These are phyloP conservation scores for Crossocerus cetratus DNA, from an alignment of 2,888 invertebrate species.

Conservation along the genomic window DNA sequence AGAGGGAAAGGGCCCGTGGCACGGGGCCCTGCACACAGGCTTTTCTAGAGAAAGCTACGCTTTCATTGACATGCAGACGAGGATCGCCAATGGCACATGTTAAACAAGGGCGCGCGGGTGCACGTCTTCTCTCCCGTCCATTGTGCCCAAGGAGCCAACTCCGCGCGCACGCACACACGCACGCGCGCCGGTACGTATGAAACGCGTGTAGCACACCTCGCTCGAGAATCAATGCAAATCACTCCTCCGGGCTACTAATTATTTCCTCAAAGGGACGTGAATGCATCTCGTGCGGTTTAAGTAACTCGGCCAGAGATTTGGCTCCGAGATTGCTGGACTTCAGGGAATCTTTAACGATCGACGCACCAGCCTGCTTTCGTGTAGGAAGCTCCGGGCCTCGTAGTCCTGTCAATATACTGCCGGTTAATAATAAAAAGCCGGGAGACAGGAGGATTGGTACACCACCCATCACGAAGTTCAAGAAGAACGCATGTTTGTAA, in stretches of 20 bases:
- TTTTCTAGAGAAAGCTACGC: slow-evolving; percentile 13
- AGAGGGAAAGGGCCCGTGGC: neutral
- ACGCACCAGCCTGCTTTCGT: too few relatives aligned
- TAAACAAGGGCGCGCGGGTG: slow-evolving; percentile 40
- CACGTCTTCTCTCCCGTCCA: neutral
- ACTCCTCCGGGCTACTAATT: slow-evolving; percentile 3
- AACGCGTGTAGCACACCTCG: neutral
- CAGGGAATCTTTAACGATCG: neutral
- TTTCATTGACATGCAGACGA: slow-evolving; percentile 51
- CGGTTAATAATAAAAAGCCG: too few relatives aligned
- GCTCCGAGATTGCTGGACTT: neutral
- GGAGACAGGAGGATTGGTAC: too few relatives aligned
- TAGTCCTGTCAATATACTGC: too few relatives aligned
- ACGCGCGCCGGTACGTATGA: too few relatives aligned
- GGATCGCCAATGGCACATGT: slow-evolving; percentile 52
- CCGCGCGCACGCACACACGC: too few relatives aligned
- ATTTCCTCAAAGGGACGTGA: neutral
- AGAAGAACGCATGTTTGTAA: too few relatives aligned
- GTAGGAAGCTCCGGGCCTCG: too few relatives aligned
- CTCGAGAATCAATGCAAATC: slow-evolving; percentile 6
- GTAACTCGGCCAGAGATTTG: neutral
- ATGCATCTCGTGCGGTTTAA: slow-evolving; percentile 1
- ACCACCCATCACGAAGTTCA: too few relatives aligned
- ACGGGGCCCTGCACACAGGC: neutral
- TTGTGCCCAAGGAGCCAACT: neutral